Evolutionary conservation across 2,797 vertebrate species (phyloP).

Genomic region (Danio albolineatus): DNA sequence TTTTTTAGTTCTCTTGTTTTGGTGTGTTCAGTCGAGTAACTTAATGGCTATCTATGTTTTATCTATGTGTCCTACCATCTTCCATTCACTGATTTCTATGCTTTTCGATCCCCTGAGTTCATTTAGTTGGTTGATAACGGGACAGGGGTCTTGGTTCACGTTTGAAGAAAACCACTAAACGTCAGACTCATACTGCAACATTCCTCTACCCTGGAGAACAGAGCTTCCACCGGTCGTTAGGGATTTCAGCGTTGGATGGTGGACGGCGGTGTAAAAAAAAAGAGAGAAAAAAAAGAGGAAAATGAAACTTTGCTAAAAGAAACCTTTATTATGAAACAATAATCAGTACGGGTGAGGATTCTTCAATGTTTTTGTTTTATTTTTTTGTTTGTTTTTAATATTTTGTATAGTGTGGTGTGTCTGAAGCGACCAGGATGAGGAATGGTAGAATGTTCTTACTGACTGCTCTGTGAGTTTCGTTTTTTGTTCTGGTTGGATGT

Average conservation of each 20-base stretch:
- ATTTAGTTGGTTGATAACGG: slow-evolving; percentile 55
- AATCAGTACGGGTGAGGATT: slow-evolving; percentile 75
- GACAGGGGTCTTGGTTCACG: slow-evolving; percentile 55
- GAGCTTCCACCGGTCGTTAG: slow-evolving; percentile 64
- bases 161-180: slow-evolving; percentile 68
- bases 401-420: slow-evolving; percentile 76
- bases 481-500: slow-evolving; percentile 60
- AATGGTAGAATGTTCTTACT: slow-evolving; percentile 60
- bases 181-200: slow-evolving; percentile 82
- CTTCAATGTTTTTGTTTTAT: slow-evolving; percentile 74
- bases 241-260: slow-evolving; percentile 65
- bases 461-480: slow-evolving; percentile 67
- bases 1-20: background rate
- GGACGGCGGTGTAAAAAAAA: slow-evolving; percentile 52
- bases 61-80: slow-evolving; percentile 39
- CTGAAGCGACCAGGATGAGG: slow-evolving; percentile 64
- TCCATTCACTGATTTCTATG: slow-evolving; percentile 58
- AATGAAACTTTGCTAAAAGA: slow-evolving; percentile 59
- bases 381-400: slow-evolving; percentile 71
- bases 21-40: slow-evolving; percentile 57
- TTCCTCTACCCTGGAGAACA: slow-evolving; percentile 79
- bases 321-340: slow-evolving; percentile 69
- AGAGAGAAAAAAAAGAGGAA: slow-evolving; percentile 26
- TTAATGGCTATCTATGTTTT: slow-evolving; percentile 58
- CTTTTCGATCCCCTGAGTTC: slow-evolving; percentile 60